Evolutionary conservation across 2,797 vertebrate genomes (phyloP).

Genomic region (Gephyroberyx darwinii): DNA sequence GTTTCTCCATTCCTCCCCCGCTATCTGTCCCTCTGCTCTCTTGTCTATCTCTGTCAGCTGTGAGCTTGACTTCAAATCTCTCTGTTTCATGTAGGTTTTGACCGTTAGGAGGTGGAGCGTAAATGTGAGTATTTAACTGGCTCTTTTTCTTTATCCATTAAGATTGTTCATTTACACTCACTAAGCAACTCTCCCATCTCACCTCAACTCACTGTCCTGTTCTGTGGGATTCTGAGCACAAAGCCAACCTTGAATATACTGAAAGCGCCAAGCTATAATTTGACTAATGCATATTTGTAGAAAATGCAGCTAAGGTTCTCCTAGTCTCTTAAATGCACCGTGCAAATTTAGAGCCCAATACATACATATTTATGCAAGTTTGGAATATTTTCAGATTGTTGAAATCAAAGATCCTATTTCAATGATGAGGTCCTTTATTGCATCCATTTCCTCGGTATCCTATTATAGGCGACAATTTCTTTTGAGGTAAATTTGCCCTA

Average conservation of each 20-base stretch:
- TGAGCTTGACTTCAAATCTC: slow-evolving; percentile 75
- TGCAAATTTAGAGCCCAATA: not conserved
- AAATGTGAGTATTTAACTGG: slow-evolving; percentile 15
- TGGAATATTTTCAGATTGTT: too few relatives aligned
- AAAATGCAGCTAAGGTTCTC: not conserved
- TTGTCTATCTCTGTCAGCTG: slow-evolving; percentile 81
- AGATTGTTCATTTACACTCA: slow-evolving; percentile 29
- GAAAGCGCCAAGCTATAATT: slow-evolving; percentile 1
- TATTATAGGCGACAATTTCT: not conserved
- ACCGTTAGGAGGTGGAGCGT: slow-evolving; percentile 80
- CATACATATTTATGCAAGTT: too few relatives aligned
- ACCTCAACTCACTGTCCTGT: slow-evolving; percentile 41
- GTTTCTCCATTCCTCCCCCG: slow-evolving; percentile 44
- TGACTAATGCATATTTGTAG: not conserved
- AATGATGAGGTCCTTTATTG: not conserved
- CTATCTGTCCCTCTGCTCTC: slow-evolving; percentile 69
- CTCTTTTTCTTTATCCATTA: slow-evolving; percentile 11
- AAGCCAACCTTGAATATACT: not conserved
- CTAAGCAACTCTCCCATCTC: slow-evolving; percentile 26
- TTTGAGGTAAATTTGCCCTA: not conserved
- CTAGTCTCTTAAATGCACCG: too few relatives aligned
- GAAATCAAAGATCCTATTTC: not conserved
- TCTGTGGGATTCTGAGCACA: slow-evolving; percentile 39
- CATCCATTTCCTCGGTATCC: not conserved
- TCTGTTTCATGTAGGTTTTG: slow-evolving; percentile 71